phyloP scores from a whole-genome alignment of 2,797 vertebrate species.

The Chaunax sp. region DNA sequence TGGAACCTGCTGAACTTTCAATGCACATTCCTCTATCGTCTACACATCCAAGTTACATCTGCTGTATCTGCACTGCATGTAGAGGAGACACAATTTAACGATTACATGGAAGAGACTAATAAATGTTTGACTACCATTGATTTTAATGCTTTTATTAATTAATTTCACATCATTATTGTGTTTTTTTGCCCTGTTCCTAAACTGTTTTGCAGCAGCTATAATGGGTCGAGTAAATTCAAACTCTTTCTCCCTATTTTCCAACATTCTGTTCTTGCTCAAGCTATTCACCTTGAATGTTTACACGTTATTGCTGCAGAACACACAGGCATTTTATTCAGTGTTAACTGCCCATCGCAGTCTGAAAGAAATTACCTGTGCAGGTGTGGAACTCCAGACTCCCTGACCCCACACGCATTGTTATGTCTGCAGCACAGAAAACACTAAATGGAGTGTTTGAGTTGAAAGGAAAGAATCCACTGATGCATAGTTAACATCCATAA shows the following conservation, averaged over 20 bases:
- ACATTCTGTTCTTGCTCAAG: neutral
- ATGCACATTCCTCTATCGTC: slow-evolving; percentile 23
- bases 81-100: slow-evolving; percentile 61
- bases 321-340: slow-evolving; percentile 21
- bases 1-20: slow-evolving; percentile 35
- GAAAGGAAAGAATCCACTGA: slow-evolving; percentile 31
- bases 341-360: slow-evolving; percentile 37
- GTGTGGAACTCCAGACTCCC: slow-evolving; percentile 38
- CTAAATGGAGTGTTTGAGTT: slow-evolving; percentile 19
- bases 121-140: slow-evolving; percentile 37
- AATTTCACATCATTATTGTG: neutral
- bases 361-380: slow-evolving; percentile 54
- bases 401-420: slow-evolving; percentile 41
- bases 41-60: slow-evolving; percentile 33
- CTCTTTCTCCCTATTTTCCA: neutral
- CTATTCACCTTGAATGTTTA: neutral
- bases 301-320: neutral
- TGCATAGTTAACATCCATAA: slow-evolving; percentile 10
- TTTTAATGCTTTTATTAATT: slow-evolving; percentile 9
- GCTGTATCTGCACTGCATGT: slow-evolving; percentile 49
- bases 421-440: slow-evolving; percentile 27
- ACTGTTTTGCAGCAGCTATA: neutral
- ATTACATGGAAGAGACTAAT: slow-evolving; percentile 41
- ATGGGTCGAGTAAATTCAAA: neutral
- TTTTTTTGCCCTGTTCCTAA: neutral